Evolutionary conservation across 1,140 invertebrate species (phyloP), one percentile per base, ranked within the genome.

Genomic region (Diorhabda elongata): DNA sequence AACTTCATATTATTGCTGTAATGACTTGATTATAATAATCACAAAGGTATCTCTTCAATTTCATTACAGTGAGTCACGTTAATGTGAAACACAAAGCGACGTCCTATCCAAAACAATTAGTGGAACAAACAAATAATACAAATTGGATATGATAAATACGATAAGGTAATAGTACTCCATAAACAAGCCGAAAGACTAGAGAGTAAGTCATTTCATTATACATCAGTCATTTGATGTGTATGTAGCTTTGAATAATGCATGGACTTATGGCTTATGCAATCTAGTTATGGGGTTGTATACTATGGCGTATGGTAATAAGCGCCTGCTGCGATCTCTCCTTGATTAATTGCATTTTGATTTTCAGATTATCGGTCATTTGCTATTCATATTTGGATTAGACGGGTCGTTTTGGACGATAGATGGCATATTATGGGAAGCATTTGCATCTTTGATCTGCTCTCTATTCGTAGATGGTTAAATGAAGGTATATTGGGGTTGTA

Each of bases 291-390:
- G 47, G 47, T 52, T 52, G 47, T 52, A 52, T 52, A 68, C 68
- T 67, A 68, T 68, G 71, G 59, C 73, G 73, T 79, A 78, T 79
- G 76, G 73, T 79, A 79, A 79, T 77, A 67, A 3, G 47, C 47
- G 47, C 47, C 47, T 52, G 67, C 57, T 63, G 63, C 60, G 72
- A 73, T 66, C 70, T 72, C 72, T 71, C 66, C 68, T 72, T 79
- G 77, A 79, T 79, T 78, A 79, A 79, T 79, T 78, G 76, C 76
- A 70, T 70, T 79, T 77, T 78, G 75, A 79, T 79, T 77, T 75
- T 64, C 69, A 76, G 77, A 78, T 79, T 79, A 78, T 79, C 76
- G 69, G 69, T 67, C 70, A 69, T 74, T 75, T 72, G 74, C 71
- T 74, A 75, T 75, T 75, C 74, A 75, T 75, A 75, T 72, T 71